Evolutionary conservation across 2,113 vertebrate species (phyloP).

Genomic region (Caracal caracal): DNA sequence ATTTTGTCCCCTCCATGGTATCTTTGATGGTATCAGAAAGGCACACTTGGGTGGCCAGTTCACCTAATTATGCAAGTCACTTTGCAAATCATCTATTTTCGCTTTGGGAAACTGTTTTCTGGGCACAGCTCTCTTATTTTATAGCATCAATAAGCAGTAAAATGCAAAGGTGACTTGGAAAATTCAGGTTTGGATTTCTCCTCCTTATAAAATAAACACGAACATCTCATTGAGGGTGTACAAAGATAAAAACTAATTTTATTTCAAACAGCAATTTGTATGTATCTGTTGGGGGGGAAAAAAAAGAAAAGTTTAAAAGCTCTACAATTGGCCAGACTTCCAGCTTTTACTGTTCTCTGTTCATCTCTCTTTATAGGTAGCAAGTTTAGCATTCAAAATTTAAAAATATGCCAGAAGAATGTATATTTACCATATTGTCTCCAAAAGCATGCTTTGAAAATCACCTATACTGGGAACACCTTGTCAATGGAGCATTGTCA

Average conservation of each 20-base stretch:
- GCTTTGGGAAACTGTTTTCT: slow-evolving; percentile 24
- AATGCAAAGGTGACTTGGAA: slow-evolving; percentile 63
- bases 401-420: slow-evolving; percentile 41
- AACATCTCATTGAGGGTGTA: slow-evolving; percentile 1
- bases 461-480: neutral
- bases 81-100: slow-evolving; percentile 61
- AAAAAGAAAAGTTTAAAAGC: neutral
- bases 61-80: slow-evolving; percentile 44
- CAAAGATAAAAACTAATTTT: slow-evolving; percentile 76
- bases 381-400: slow-evolving; percentile 59
- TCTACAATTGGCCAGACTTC: slow-evolving; percentile 32
- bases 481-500: slow-evolving; percentile 26
- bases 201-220: slow-evolving; percentile 33
- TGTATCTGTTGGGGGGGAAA: slow-evolving; percentile 10
- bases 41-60: neutral
- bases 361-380: slow-evolving; percentile 51
- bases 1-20: neutral
- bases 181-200: slow-evolving; percentile 63
- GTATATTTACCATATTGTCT: neutral
- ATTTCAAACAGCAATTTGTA: slow-evolving; percentile 66
- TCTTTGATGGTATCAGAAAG: slow-evolving; percentile 62
- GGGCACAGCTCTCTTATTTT: neutral
- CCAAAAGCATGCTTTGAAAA: slow-evolving; percentile 40
- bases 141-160: slow-evolving; percentile 27
- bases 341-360: slow-evolving; percentile 2